A percentile compares a stretch with the other conserved stretches of the same genome.
Evolutionary conservation across 1,140 invertebrate species (phyloP).

Genomic region (Drosophila mauritiana): DNA sequence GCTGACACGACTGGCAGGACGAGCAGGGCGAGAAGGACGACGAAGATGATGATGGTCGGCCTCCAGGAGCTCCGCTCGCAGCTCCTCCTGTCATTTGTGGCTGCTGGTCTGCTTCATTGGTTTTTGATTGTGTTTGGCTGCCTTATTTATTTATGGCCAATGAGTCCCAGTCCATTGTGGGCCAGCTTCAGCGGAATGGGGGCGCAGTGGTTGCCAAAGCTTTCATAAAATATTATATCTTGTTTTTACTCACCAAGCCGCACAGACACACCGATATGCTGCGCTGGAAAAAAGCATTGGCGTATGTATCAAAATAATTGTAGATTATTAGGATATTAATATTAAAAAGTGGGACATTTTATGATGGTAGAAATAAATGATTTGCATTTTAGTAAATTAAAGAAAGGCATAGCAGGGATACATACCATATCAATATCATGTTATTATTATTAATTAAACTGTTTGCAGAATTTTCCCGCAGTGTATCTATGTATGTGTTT

Average conservation of each 20-base stretch:
- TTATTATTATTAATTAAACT: too few species aligned
- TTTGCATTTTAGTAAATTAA: too few species aligned
- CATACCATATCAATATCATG: too few species aligned
- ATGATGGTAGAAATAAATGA: too few species aligned
- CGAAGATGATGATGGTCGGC: conserved; percentile 12
- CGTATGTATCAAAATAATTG: background rate
- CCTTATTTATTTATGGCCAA: conserved; percentile 77
- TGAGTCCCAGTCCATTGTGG: conserved; percentile 21
- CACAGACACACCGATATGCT: conserved; percentile 16
- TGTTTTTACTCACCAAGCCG: conserved; percentile 47
- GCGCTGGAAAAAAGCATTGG: background rate
- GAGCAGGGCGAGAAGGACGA: background rate
- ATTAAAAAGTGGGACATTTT: too few species aligned
- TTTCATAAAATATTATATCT: conserved; percentile 81
- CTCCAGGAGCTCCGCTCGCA: conserved; percentile 1
- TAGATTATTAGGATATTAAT: background rate
- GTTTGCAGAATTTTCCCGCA: background rate
- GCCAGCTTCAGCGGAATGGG: background rate
- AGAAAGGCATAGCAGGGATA: too few species aligned
- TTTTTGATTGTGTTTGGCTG: conserved; percentile 81
- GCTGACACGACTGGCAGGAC: conserved; percentile 10
- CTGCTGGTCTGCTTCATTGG: conserved; percentile 76
- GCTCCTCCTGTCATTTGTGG: conserved; percentile 68
- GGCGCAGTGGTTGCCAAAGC: conserved; percentile 23
- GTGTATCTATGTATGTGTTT: conserved; percentile 21